phyloP scores from a whole-genome alignment of 2,888 invertebrate genomes.

The Pristionchus arcanus region DNA sequence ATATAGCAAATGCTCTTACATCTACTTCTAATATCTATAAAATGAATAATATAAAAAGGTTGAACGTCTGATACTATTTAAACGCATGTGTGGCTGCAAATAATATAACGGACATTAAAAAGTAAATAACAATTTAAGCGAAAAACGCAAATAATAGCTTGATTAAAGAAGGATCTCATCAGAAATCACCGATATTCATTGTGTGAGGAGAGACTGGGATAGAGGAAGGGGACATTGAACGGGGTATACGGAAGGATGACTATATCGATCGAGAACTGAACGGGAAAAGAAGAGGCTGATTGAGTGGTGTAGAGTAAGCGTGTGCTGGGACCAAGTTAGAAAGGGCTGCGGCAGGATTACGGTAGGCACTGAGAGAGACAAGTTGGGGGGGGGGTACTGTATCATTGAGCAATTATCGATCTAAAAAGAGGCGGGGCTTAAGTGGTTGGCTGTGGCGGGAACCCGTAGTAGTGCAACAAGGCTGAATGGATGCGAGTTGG shows the following conservation, averaged over 20 bases:
- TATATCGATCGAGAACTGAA: conserved; percentile 21
- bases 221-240: conserved; percentile 4
- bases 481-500: background rate
- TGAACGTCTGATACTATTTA: conserved; percentile 35
- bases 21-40: conserved; percentile 42
- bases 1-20: conserved; percentile 31
- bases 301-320: conserved; percentile 1
- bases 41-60: conserved; percentile 39
- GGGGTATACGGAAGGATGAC: conserved; percentile 39
- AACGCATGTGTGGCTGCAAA: background rate
- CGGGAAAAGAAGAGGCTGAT: background rate
- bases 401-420: conserved; percentile 35
- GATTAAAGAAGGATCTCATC: conserved; percentile 30
- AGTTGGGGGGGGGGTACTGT: conserved; percentile 9
- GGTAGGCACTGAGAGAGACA: conserved; percentile 39
- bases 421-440: conserved; percentile 18
- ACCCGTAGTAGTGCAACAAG: conserved; percentile 49
- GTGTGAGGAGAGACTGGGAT: conserved; percentile 27
- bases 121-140: conserved; percentile 26
- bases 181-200: conserved; percentile 24
- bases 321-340: conserved; percentile 43
- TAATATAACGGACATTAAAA: conserved; percentile 41
- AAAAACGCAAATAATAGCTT: conserved; percentile 25
- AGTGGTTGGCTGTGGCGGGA: conserved; percentile 7
- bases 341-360: conserved; percentile 14